Base-by-base conservation (phyloP, 1,140 invertebrate species). In the Whitmania pigra region DNA sequence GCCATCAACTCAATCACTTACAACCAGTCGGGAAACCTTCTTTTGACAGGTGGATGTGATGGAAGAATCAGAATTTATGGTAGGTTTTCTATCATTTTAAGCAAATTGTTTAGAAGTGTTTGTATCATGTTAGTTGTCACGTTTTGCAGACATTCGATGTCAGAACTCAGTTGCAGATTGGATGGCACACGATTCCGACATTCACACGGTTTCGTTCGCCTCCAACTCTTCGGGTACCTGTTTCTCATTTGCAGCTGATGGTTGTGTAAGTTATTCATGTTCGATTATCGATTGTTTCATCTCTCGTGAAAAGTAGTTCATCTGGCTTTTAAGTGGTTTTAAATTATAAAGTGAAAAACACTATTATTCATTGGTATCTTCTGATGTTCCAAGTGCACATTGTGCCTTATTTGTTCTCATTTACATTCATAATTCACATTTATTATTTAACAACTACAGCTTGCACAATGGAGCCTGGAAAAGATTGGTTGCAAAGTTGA, bases 11-110 rank as follows among this genome's bases (percentile, higher is more conserved):
- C 86, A 74, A 86, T 84, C 54, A 80, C 84, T 0, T 88, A 87
- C 76, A 88, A 88, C 76, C 87, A 87, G 71, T 88, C 87, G 78
- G 87, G 88, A n/a, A 87, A 88, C 74, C 77, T 88, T 13, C 76
- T 88, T 20, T 82, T 88, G 15, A 85, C 85, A 40, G 88, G 87
- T 25, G 80, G 85, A 18, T 85, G 83, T 4, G 87, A 88, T 80
- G 88, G 88, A 7, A 82, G 83, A 69, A 83, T 88, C 53, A 78
- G 85, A 49, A 84, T 88, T 69, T 85, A 87, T 75, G 82, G 82
- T 82, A 74, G 75, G 43, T 49, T 15, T 49, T 49, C 1, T 15
- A 49, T 49, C 43, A 11, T 49, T 17, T 3, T 49, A 49, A 49
- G 43, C 5, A 13, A 49, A 15, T 49, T 11, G 43, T 15, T 49